Evolutionary conservation across 2,113 vertebrate genomes (phyloP).

Genomic region (Lophura nycthemera): DNA sequence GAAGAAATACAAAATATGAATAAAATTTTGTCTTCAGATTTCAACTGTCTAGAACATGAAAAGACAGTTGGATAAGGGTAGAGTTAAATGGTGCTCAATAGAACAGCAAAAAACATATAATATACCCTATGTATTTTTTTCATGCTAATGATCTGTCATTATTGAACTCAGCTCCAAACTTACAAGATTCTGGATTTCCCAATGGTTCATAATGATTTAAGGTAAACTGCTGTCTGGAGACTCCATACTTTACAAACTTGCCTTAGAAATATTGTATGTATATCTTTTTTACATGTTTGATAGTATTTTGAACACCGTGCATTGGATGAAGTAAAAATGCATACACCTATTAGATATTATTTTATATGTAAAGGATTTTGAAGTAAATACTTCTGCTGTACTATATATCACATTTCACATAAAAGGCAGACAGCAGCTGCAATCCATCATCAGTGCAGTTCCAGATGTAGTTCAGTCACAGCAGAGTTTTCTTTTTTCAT

Average conservation of each 20-base stretch:
- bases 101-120: not conserved
- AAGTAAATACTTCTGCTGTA: not conserved
- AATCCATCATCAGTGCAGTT: not conserved
- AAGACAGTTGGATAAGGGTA: not conserved
- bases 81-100: not conserved
- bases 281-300: not conserved
- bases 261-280: not conserved
- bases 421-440: not conserved
- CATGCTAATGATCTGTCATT: not conserved
- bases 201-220: not conserved
- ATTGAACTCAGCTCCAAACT: not conserved
- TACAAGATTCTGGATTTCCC: not conserved
- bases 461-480: slow-evolving; percentile 3
- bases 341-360: not conserved
- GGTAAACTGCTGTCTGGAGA: not conserved
- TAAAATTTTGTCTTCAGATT: not conserved
- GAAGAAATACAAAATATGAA: not conserved
- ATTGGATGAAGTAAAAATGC: not conserved
- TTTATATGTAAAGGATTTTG: not conserved
- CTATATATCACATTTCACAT: not conserved
- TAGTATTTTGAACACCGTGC: not conserved
- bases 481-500: slow-evolving; percentile 27
- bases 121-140: not conserved
- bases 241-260: not conserved
- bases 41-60: not conserved